A percentile compares a stretch with the other conserved stretches of the same genome.
phyloP scores from a whole-genome alignment of 1,140 invertebrate genomes.

The Pemphigus obesinymphae region DNA sequence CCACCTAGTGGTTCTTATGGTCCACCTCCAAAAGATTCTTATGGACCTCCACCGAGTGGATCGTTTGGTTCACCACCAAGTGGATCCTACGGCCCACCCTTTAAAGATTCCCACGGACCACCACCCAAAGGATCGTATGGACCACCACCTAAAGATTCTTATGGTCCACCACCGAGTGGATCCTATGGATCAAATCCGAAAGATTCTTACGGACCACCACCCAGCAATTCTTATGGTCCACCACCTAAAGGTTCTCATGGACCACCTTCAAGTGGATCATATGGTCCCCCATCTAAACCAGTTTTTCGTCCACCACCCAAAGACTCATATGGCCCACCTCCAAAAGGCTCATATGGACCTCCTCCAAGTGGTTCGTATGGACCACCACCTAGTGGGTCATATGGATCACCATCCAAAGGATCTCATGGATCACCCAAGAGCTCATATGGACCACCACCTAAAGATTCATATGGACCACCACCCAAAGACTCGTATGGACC shows the following conservation, averaged over 20 bases:
- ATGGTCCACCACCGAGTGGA: conserved; percentile 47
- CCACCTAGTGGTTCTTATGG: background rate
- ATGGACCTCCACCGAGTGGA: background rate
- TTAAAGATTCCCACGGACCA: conserved; percentile 26
- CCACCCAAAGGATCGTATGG: conserved; percentile 13
- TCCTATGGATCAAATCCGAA: background rate
- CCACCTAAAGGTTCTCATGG: conserved; percentile 12
- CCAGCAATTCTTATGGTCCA: background rate
- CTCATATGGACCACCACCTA: background rate
- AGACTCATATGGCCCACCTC: background rate
- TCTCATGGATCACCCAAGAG: conserved; percentile 38
- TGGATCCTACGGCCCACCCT: conserved; percentile 1
- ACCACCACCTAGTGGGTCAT: background rate
- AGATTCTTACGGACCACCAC: background rate
- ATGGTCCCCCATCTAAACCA: background rate
- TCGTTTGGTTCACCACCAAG: background rate
- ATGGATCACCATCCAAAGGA: background rate
- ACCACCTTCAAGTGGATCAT: background rate
- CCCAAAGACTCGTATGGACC: background rate
- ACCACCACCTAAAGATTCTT: conserved; percentile 48
- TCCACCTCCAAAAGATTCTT: background rate
- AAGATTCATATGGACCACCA: background rate
- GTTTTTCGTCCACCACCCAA: background rate
- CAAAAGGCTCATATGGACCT: background rate
- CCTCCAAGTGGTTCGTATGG: background rate